A percentile compares a stretch with the other conserved stretches of the same genome.
phyloP scores from a whole-genome alignment of 64 coral and sea anemone genomes.

The Stichodactyla helianthus region DNA sequence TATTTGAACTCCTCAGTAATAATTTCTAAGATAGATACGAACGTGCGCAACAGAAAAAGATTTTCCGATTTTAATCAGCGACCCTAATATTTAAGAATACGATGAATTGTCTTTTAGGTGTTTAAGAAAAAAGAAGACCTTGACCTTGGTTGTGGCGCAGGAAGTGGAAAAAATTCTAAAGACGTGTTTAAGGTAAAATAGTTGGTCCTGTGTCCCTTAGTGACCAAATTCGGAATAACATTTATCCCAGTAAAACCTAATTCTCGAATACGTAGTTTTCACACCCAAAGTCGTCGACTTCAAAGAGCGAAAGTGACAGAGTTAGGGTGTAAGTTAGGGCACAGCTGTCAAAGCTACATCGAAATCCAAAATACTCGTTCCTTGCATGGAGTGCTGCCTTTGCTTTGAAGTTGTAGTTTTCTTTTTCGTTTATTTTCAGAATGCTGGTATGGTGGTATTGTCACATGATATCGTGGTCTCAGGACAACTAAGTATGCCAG shows the following conservation, averaged over 20 bases:
- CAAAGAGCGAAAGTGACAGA: no score
- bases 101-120: slow-evolving; percentile 31
- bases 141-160: slow-evolving; percentile 93
- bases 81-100: not conserved
- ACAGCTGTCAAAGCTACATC: no score
- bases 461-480: not conserved
- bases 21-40: not conserved
- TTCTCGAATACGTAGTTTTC: no score
- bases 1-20: not conserved
- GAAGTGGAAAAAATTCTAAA: slow-evolving; percentile 65
- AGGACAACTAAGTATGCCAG: not conserved
- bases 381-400: no score
- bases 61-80: not conserved
- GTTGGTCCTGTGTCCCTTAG: not conserved
- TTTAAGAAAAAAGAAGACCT: slow-evolving; percentile 59
- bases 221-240: no score
- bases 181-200: slow-evolving; percentile 71
- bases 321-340: no score
- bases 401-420: not conserved
- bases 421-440: not conserved
- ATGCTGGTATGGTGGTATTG: slow-evolving; percentile 7
- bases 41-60: not conserved
- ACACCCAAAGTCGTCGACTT: no score
- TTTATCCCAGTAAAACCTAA: no score
- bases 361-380: no score